A percentile compares a stretch with the other conserved stretches of the same genome.
These are phyloP conservation scores for Toxonevra muliebris DNA, from an alignment of 2,888 invertebrate genomes.

Conservation along the genomic window DNA sequence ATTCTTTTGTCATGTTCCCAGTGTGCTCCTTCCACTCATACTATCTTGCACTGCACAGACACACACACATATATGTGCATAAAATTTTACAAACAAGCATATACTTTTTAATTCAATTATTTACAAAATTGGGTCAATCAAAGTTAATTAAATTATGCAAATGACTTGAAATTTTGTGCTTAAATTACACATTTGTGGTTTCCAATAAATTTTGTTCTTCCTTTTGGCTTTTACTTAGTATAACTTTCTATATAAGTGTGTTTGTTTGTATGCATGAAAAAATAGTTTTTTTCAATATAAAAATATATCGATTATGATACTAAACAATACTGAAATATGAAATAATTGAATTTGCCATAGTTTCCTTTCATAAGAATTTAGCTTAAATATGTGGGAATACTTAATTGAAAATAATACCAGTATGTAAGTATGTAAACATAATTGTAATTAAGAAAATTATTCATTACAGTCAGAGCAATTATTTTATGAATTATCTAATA, in stretches of 20 bases:
- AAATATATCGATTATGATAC: background rate
- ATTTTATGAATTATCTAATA: no score
- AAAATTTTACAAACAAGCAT: constrained; percentile 2
- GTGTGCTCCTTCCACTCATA: background rate
- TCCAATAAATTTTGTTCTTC: no score
- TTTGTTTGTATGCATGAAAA: background rate
- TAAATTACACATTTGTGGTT: background rate
- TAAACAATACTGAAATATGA: background rate
- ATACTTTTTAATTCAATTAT: constrained; percentile 25
- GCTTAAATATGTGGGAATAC: no score
- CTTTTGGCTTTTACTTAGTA: no score
- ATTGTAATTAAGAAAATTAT: no score
- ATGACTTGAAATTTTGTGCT: background rate
- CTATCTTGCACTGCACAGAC: constrained; percentile 1
- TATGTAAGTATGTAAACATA: no score
- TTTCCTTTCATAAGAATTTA: no score
- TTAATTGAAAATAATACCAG: no score
- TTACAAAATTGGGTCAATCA: constrained; percentile 25
- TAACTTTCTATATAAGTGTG: no score
- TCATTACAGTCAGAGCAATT: no score
- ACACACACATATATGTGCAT: background rate
- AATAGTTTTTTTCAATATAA: background rate
- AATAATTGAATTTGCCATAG: no score
- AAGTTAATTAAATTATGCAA: constrained; percentile 23
- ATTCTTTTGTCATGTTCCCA: background rate